These are phyloP conservation scores for Chauna torquata DNA, from an alignment of 2,113 vertebrate genomes.

Conservation along the genomic window DNA sequence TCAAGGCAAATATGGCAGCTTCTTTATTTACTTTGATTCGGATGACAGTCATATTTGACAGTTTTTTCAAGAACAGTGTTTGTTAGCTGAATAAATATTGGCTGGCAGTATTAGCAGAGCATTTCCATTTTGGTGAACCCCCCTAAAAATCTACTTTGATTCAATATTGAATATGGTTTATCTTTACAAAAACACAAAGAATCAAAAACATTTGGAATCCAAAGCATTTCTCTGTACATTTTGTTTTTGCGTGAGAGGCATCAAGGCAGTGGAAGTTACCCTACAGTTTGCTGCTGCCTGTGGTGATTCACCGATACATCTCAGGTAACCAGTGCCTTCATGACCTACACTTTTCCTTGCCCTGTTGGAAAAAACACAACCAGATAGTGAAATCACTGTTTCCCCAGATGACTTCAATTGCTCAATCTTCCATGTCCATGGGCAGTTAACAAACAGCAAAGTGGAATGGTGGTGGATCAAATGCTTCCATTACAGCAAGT, in stretches of 20 bases:
- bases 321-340: neutral
- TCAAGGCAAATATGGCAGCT: slow-evolving; percentile 26
- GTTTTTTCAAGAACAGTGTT: slow-evolving; percentile 7
- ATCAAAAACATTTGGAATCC: neutral
- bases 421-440: neutral
- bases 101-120: neutral
- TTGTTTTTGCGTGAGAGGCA: rapidly evolving
- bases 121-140: slow-evolving; percentile 16
- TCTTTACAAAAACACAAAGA: neutral
- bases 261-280: neutral
- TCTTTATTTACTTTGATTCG: slow-evolving; percentile 45
- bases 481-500: neutral
- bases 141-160: neutral
- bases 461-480: neutral
- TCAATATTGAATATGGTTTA: neutral
- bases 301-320: neutral
- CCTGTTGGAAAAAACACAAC: neutral
- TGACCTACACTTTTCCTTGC: neutral
- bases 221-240: neutral
- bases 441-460: neutral
- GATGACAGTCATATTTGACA: slow-evolving; percentile 23
- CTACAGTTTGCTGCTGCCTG: neutral
- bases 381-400: neutral
- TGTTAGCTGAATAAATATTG: slow-evolving; percentile 29
- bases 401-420: neutral